Evolutionary conservation across 2,113 vertebrate genomes (phyloP), one percentile per base, ranked within the genome.

Genomic region (Myotis lucifugus): DNA sequence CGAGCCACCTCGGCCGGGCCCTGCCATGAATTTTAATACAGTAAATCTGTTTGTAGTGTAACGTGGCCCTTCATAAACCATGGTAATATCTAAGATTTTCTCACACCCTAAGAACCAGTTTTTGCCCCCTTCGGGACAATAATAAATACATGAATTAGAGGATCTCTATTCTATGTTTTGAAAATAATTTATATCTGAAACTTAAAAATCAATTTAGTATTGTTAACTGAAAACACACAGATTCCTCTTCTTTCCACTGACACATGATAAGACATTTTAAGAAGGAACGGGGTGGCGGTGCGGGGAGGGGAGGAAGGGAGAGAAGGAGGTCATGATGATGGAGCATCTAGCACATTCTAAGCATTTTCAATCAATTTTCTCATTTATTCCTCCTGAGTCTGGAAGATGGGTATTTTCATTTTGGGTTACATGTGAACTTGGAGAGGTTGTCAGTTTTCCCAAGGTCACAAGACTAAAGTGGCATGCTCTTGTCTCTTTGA

Each of bases 181-280:
- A 89, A 95, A 85, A 34, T 29, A 78, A 50, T 95, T 95, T 61
- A 13, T 69, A 79, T 85, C 42, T 79, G 34, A 25, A 93, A 77
- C 88, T 90, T 64, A 42, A 78, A 85, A 78, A 77, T 82, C n/a
- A 81, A 19, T 85, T 66, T 85, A 76, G 50, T 74, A 0, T 54
- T 83, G 85, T 27, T 88, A 85, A 67, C 18, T 86, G 34, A 89
- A 82, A 77, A 88, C 17, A 23, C 25, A 74, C 5, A 85, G 25
- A 72, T 69, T 89, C 32, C n/a, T 88, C 15, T 42, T 82, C 54
- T 95, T 50, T 81, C 76, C 12, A 29, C 25, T 66, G 40, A 56
- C n/a, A 74, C 12, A 67, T 83, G 23, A 34, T 2, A 48, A 34
- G 69, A 21, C 9, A 79, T 19, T 40, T 77, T 52, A 64, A 42